Evolutionary conservation across 2,888 invertebrate genomes (phyloP).

Genomic region (Caradrina clavipalpis): DNA sequence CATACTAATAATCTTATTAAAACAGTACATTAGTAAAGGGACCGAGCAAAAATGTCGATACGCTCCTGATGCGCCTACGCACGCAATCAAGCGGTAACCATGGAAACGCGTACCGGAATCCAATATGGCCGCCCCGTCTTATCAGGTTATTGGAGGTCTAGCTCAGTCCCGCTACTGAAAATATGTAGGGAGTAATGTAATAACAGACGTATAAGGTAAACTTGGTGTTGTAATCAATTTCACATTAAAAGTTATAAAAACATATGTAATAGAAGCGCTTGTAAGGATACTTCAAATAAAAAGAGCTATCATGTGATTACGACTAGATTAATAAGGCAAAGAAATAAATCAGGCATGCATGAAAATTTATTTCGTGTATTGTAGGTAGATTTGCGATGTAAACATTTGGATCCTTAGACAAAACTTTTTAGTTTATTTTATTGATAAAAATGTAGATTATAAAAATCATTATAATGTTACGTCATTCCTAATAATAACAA

Average conservation of each 20-base stretch:
- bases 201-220: constrained; percentile 54
- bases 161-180: constrained; percentile 66
- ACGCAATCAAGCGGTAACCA: constrained; percentile 81
- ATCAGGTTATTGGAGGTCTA: constrained; percentile 78
- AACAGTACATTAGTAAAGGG: constrained; percentile 60
- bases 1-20: constrained; percentile 62
- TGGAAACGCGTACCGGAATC: constrained; percentile 78
- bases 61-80: constrained; percentile 74
- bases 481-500: neutral
- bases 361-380: too few species aligned
- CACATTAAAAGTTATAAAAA: constrained; percentile 49
- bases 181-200: constrained; percentile 58
- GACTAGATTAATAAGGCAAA: too few species aligned
- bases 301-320: neutral
- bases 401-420: too few species aligned
- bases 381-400: too few species aligned
- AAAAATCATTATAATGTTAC: neutral
- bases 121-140: constrained; percentile 82
- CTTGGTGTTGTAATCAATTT: constrained; percentile 49
- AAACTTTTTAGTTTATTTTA: too few species aligned
- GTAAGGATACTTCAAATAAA: constrained; percentile 32
- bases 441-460: neutral
- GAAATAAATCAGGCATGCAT: neutral
- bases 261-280: constrained; percentile 29
- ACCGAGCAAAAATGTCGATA: constrained; percentile 61